Evolutionary conservation across 2,797 vertebrate genomes (phyloP), one percentile per base, ranked within the genome.

Genomic region (Halcyon smyrnensis): DNA sequence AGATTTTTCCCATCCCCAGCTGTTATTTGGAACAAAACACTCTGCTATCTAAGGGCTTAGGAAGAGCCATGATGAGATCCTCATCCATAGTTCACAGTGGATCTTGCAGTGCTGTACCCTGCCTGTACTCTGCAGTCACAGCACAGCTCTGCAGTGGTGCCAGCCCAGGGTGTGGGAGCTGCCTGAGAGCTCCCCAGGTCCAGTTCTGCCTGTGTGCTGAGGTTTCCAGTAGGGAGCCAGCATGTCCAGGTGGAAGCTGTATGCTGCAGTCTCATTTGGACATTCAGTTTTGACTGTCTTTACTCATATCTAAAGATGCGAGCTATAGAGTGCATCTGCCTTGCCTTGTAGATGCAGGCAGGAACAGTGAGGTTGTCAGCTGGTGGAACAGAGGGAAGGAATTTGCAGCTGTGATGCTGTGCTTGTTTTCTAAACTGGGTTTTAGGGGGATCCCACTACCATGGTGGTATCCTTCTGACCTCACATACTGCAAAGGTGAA

Each of bases 141-240:
- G 46, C 0, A 3, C 27, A 48, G 59, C 43, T 28, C 53, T 50
- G 46, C 43, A 9, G 23, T 0, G 1, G 28, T 68, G 73, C 39
- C 50, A 37, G 23, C 51, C 41, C 23, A 5, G 24, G 21, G 7
- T 39, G 8, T 4, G 12, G 50, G 60, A 54, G 48, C 54, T 79
- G 16, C 45, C 19, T 1, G 3, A 68, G 19, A 45, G 28, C 39
- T 84, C 20, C 25, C 25, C 20, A 15, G 45, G 11, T 57, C 45
- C 0, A 0, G 15, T 19, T 37, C 27, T 36, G 39, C 21, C 34
- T 0, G 0, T 21, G 30, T 3, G 0, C 2, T 83, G 45, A 13
- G 28, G 15, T 65, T 76, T 75, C 57, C 15, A 11, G 1, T 2
- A 24, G 11, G 50, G 8, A 76, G 11, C 19, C 60, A n/a, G 12